Evolutionary conservation across 2,797 vertebrate species (phyloP).

Genomic region (Xiphophorus birchmanni): DNA sequence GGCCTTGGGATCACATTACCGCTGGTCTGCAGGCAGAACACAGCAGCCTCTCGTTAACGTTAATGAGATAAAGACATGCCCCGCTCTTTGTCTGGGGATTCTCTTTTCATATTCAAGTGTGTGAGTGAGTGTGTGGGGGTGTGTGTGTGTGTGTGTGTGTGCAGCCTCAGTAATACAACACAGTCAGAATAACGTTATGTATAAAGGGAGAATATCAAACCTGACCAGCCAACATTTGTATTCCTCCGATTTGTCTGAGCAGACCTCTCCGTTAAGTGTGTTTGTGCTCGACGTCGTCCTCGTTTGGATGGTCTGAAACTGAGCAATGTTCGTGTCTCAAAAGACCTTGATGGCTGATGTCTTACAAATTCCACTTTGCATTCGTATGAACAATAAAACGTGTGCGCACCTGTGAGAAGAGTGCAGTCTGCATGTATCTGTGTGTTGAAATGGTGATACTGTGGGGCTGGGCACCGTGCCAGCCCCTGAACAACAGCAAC

Average conservation of each 20-base stretch:
- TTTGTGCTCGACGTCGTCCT: constrained; percentile 26
- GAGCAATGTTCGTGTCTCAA: constrained; percentile 48
- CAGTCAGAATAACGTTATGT: constrained; percentile 44
- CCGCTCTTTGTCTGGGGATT: constrained; percentile 72
- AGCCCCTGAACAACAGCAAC: constrained; percentile 80
- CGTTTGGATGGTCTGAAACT: constrained; percentile 52
- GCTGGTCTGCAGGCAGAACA: constrained; percentile 65
- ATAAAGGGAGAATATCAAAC: constrained; percentile 47
- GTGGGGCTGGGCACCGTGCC: constrained; percentile 68
- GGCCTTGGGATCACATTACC: constrained; percentile 58
- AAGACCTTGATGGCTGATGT: constrained; percentile 68
- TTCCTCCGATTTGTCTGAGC: constrained; percentile 53
- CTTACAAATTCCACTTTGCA: constrained; percentile 41
- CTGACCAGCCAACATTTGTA: constrained; percentile 56
- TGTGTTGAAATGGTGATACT: constrained; percentile 57
- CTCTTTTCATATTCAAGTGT: constrained; percentile 41
- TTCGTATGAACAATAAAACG: constrained; percentile 44
- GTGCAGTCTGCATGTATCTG: constrained; percentile 50
- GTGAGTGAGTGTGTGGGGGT: constrained; percentile 15
- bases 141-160: neutral
- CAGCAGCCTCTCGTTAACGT: constrained; percentile 75
- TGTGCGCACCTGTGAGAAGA: constrained; percentile 29
- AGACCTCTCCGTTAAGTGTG: constrained; percentile 25
- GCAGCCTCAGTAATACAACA: constrained; percentile 54
- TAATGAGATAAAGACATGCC: constrained; percentile 79